A percentile compares a stretch with the other conserved stretches of the same genome.
Conservation (phyloP, 2,888 invertebrate species). For the Limnephilus lunatus region DNA sequence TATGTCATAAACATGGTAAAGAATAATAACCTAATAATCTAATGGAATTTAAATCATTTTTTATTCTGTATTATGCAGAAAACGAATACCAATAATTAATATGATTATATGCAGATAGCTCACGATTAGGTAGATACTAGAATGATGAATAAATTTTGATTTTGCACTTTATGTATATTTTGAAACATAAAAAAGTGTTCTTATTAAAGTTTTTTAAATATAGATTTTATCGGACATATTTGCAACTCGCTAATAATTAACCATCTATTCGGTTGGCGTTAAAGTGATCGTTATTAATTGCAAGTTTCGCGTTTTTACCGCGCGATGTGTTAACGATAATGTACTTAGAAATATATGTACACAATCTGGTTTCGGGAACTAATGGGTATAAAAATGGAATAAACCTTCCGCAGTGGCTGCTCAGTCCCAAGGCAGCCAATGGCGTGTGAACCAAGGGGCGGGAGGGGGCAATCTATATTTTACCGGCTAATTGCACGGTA, state of each 20-base stretch:
- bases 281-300: constrained; percentile 57
- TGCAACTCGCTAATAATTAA: neutral
- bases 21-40: neutral
- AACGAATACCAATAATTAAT: neutral
- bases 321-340: constrained; percentile 32
- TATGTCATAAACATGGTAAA: neutral
- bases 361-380: constrained; percentile 52
- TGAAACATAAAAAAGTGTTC: neutral
- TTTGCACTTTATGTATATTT: neutral
- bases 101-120: neutral
- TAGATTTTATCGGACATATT: neutral
- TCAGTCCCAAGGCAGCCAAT: constrained; percentile 50
- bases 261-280: constrained; percentile 26
- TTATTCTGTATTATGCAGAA: neutral
- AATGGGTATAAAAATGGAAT: constrained; percentile 57
- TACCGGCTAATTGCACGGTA: constrained; percentile 40
- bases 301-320: constrained; percentile 42
- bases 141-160: neutral
- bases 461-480: constrained; percentile 33
- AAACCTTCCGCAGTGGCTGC: constrained; percentile 49
- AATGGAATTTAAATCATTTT: neutral
- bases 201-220: neutral
- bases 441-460: constrained; percentile 39
- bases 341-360: constrained; percentile 4
- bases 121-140: neutral